These are phyloP conservation scores for Aramus guarauna DNA, from an alignment of 2,113 vertebrate species.

Conservation along the genomic window DNA sequence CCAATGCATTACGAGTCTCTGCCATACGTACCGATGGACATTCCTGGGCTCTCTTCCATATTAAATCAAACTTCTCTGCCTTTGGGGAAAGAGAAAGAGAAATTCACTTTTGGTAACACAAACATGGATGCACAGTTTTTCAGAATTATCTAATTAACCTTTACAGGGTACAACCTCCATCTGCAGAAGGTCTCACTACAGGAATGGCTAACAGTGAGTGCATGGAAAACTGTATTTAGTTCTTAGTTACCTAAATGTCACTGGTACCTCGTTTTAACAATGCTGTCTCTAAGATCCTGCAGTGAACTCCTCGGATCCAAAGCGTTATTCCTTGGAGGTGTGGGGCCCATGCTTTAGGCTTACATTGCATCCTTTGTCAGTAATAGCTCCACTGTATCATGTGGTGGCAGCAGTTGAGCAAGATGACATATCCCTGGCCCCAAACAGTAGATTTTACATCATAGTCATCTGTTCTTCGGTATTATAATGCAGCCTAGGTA, in stretches of 20 bases:
- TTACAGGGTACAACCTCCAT: neutral
- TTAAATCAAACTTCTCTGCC: conserved; percentile 84
- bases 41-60: conserved; percentile 77
- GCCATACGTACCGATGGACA: conserved; percentile 82
- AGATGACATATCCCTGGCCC: neutral
- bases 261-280: neutral
- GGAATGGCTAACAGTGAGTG: neutral
- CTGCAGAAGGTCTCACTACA: neutral
- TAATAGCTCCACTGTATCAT: neutral
- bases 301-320: neutral
- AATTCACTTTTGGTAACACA: neutral
- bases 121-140: neutral
- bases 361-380: neutral
- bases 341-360: neutral
- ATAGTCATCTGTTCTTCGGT: neutral
- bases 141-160: neutral
- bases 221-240: neutral
- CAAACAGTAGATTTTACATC: neutral
- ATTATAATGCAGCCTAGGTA: neutral
- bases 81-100: conserved; percentile 62
- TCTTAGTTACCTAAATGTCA: neutral
- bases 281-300: neutral
- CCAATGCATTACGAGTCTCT: fast-evolving
- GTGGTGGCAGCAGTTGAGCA: neutral
- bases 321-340: neutral